Base-by-base conservation (phyloP, 2,888 invertebrate species). In the Cryptops parisi region DNA sequence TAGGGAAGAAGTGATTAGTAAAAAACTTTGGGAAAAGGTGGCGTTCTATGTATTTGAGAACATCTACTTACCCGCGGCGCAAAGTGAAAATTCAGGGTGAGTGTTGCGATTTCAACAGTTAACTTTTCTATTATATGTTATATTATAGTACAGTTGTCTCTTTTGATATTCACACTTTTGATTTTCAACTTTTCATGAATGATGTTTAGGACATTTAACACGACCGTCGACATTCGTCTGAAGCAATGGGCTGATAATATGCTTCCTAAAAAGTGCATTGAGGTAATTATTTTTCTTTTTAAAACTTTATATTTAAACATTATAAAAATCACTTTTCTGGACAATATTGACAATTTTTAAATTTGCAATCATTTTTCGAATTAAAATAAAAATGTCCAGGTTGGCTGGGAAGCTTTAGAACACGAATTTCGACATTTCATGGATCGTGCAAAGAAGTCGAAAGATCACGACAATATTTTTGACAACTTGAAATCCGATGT, bases 171-270 rank as follows among this genome's bases (percentile, higher is more conserved):
- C 12, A 19, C 2, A 12, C 17, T 22, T 19, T 46, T 46, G 17
- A 46, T 23, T 12, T 24, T 24, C 15, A 26, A 17, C 19, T 41
- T 6, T 19, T 19, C 19, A 41, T 41, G 5, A 12, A 15, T 17
- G 9, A 41, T n/a, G 24, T 24, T 24, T 47, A 71, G 72, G 19
- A 67, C 69, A 2, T 75, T 74, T 61, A 75, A 78, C 60, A 78
- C 78, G 1, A 68, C 72, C 6, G 73, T 78, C 22, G 98, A 98
- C 68, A 98, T 98, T 58, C 89, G 90, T 67, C 75, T 99, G 15
- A 82, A 89, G 57, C 87, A 94, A 63, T 98, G 97, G 96, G 89
- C 94, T 0, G 94, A 97, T 64, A 78, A 83, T 57, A 84, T 82
- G 48, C 73, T 99, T 52, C 94, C 97, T 0, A 74, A 78, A 1